Conservation (phyloP, 2,888 invertebrate species). For the Sphaerophoria taeniata region DNA sequence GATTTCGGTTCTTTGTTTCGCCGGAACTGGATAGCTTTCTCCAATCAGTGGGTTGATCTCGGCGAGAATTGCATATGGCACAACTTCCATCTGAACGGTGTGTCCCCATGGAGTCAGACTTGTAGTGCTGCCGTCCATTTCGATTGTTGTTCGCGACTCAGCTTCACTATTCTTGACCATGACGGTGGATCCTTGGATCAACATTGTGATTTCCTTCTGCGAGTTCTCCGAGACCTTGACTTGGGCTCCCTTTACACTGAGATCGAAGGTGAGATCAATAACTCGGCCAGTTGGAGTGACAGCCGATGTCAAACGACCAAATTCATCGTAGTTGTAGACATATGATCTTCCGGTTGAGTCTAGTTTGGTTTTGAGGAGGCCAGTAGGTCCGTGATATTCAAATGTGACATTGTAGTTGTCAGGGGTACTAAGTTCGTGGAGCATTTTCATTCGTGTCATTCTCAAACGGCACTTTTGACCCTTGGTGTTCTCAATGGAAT, state of each 20-base stretch:
- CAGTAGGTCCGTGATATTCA: constrained; percentile 95
- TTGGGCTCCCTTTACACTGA: constrained; percentile 95
- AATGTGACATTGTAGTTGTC: constrained; percentile 97
- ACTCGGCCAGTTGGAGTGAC: constrained; percentile 98
- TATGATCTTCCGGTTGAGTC: constrained; percentile 95
- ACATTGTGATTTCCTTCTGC: constrained; percentile 91
- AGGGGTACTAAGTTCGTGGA: constrained; percentile 95
- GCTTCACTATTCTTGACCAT: constrained; percentile 92
- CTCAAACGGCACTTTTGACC: constrained; percentile 94
- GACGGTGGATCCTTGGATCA: constrained; percentile 94
- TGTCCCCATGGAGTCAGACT: constrained; percentile 94
- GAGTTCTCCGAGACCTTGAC: constrained; percentile 93
- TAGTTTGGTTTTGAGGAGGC: constrained; percentile 93
- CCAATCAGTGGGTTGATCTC: constrained; percentile 94
- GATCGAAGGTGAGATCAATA: constrained; percentile 92
- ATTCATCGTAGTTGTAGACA: constrained; percentile 97
- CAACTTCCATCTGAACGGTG: constrained; percentile 93
- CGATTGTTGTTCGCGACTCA: constrained; percentile 90
- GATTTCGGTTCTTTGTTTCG: constrained; percentile 94
- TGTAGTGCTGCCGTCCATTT: constrained; percentile 92
- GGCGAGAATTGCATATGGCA: constrained; percentile 94
- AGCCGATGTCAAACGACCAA: constrained; percentile 94
- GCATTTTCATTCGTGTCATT: constrained; percentile 96
- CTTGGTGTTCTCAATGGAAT: constrained; percentile 96
- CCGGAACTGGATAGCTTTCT: constrained; percentile 95